These are phyloP conservation scores for Hemicrepidius hirtus DNA, from an alignment of 2,888 invertebrate genomes.

Conservation along the genomic window DNA sequence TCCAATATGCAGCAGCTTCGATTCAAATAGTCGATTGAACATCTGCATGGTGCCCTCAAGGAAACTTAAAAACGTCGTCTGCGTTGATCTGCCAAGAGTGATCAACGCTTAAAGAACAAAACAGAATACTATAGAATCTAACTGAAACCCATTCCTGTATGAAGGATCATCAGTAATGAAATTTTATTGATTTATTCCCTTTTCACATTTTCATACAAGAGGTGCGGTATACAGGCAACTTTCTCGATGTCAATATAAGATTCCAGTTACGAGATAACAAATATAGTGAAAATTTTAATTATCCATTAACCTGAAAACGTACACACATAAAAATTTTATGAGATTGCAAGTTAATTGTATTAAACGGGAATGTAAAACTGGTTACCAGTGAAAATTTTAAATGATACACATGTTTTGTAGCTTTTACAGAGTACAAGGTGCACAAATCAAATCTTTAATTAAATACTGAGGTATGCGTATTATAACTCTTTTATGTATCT, in stretches of 20 bases:
- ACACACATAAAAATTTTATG: constrained; percentile 8
- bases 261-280: constrained; percentile 34
- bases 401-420: neutral
- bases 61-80: too few species aligned
- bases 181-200: constrained; percentile 31
- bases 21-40: too few species aligned
- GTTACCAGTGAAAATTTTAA: neutral
- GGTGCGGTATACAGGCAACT: constrained; percentile 35
- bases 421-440: neutral
- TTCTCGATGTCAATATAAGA: constrained; percentile 33
- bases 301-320: neutral
- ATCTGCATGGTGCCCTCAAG: too few species aligned
- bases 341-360: neutral
- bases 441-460: too few species aligned
- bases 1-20: too few species aligned
- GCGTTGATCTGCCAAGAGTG: too few species aligned
- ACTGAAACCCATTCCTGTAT: too few species aligned
- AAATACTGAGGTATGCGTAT: too few species aligned
- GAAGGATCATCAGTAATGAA: neutral
- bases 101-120: too few species aligned
- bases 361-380: neutral
- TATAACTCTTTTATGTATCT: too few species aligned
- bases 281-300: constrained; percentile 42
- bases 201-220: constrained; percentile 31
- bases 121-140: too few species aligned